These are phyloP conservation scores for Urocyon cinereoargenteus DNA, from an alignment of 2,797 vertebrate genomes.

Conservation along the genomic window DNA sequence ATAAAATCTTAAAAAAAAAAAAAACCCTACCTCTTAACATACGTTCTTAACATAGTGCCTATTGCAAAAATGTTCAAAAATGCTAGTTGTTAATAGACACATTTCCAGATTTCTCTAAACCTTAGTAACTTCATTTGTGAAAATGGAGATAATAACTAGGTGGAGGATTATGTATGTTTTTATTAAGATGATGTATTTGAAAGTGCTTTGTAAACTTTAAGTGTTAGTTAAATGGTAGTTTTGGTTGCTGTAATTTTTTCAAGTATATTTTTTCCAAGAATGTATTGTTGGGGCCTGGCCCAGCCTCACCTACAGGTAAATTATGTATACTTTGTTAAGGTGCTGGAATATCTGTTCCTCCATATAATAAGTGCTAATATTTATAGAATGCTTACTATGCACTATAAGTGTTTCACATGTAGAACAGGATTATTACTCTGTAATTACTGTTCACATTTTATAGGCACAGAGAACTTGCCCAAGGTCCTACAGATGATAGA, in stretches of 20 bases:
- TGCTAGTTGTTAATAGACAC: background rate
- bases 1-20: too few species aligned
- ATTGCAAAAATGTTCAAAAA: background rate
- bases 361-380: background rate
- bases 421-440: background rate
- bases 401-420: background rate
- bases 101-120: background rate
- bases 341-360: background rate
- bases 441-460: background rate
- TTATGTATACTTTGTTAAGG: conserved; percentile 20
- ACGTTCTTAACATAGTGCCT: background rate
- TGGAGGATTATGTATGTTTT: background rate
- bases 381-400: background rate
- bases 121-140: background rate
- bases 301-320: background rate
- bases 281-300: background rate
- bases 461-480: background rate
- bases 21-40: too few species aligned
- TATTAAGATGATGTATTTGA: conserved; percentile 1
- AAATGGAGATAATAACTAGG: background rate
- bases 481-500: background rate
- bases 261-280: background rate
- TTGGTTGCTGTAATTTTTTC: background rate
- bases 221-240: background rate
- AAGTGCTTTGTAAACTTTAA: conserved; percentile 23